These are phyloP conservation scores for Drosophila kurseongensis DNA, from an alignment of 1,140 invertebrate species.

Conservation along the genomic window DNA sequence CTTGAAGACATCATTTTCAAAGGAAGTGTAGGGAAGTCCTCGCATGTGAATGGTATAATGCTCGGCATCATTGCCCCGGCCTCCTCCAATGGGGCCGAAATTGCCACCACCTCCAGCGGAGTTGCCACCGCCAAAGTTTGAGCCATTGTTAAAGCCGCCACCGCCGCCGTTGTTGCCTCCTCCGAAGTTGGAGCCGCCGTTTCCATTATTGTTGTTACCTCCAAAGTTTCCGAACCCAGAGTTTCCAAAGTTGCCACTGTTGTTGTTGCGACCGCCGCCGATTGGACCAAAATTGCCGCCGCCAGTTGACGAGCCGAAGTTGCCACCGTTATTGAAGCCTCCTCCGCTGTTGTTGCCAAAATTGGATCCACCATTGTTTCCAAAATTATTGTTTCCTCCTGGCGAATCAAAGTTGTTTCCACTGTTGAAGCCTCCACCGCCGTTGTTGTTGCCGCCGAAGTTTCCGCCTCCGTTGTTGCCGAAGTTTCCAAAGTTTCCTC, in stretches of 20 bases:
- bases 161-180: constrained; percentile 39
- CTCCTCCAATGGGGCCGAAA: constrained; percentile 68
- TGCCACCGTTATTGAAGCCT: constrained; percentile 53
- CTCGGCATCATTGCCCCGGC: constrained; percentile 63
- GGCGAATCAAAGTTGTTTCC: constrained; percentile 38
- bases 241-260: constrained; percentile 45
- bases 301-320: neutral
- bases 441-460: constrained; percentile 59
- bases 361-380: constrained; percentile 58
- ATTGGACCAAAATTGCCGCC: constrained; percentile 14
- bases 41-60: constrained; percentile 79
- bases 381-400: constrained; percentile 47
- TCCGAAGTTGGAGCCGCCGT: constrained; percentile 41
- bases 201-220: constrained; percentile 44
- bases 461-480: constrained; percentile 69
- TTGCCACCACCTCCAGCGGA: constrained; percentile 51
- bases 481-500: constrained; percentile 59
- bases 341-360: constrained; percentile 46
- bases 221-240: constrained; percentile 51
- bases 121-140: constrained; percentile 36
- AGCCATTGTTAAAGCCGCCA: constrained; percentile 44
- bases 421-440: constrained; percentile 61
- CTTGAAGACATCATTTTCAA: constrained; percentile 82
- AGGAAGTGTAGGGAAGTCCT: constrained; percentile 80
- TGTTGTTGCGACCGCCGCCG: constrained; percentile 66